Percentiles rank a stretch among this genome's conserved stretches.
phyloP scores from a whole-genome alignment of 2,113 vertebrate species.

The Orthonyx spaldingii region DNA sequence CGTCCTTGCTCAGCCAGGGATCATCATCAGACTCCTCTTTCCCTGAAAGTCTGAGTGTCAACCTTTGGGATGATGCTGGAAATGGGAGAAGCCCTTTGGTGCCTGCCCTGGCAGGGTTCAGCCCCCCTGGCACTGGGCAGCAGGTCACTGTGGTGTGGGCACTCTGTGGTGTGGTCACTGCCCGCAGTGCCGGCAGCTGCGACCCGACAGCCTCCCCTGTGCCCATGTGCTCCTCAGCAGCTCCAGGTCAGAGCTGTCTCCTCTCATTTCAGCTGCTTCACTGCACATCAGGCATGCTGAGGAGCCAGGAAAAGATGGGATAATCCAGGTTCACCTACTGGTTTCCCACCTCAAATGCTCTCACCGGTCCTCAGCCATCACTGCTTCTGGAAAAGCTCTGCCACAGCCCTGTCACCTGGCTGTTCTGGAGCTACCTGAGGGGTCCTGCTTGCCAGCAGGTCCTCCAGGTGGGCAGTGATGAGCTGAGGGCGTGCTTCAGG shows the following conservation, averaged over 20 bases:
- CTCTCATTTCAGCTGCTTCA: neutral
- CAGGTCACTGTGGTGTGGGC: accelerated
- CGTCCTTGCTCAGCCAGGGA: accelerated
- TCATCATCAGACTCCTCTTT: neutral
- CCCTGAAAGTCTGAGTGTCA: neutral
- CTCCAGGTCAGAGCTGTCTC: neutral
- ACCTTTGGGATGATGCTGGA: accelerated
- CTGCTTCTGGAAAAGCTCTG: neutral
- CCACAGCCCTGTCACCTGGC: neutral
- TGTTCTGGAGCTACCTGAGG: neutral
- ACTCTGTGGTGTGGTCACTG: accelerated
- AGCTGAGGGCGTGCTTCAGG: neutral
- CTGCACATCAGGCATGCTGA: neutral
- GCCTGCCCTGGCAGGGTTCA: neutral
- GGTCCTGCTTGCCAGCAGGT: neutral
- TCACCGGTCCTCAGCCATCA: accelerated
- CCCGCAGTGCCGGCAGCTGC: neutral
- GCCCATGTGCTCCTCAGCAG: accelerated
- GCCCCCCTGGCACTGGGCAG: neutral
- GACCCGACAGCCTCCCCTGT: neutral
- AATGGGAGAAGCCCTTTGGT: neutral
- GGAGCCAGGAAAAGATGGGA: neutral
- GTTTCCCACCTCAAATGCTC: neutral
- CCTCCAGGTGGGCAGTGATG: neutral
- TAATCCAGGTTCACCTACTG: neutral